A percentile compares a stretch with the other conserved stretches of the same genome.
phyloP scores from a whole-genome alignment of 23 tunicate species.

The Pegea sp. region DNA sequence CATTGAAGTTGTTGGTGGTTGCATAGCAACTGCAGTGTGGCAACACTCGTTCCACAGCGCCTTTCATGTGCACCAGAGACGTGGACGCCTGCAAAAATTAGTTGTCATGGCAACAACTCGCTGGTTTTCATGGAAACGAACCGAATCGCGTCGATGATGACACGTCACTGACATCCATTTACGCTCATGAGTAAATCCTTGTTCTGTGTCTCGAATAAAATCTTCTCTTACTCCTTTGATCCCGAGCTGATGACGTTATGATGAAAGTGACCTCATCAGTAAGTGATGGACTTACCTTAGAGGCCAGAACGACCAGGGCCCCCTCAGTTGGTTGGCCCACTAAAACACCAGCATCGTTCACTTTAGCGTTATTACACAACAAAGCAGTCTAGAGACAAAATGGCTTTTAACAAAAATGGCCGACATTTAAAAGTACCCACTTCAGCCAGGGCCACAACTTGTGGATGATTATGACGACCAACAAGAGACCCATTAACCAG shows the following conservation, averaged over 20 bases:
- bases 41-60: conserved; percentile 66
- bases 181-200: conserved; percentile 65
- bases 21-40: conserved; percentile 38
- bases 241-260: no score
- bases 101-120: not conserved
- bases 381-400: conserved; percentile 22
- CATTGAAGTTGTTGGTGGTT: not conserved
- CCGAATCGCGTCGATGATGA: conserved; percentile 16
- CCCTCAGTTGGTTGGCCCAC: conserved; percentile 97
- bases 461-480: conserved; percentile 13
- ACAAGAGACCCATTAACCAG: conserved; percentile 10
- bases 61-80: conserved; percentile 30
- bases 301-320: conserved; percentile 69
- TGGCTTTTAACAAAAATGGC: not conserved
- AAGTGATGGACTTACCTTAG: conserved; percentile 67
- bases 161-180: conserved; percentile 88
- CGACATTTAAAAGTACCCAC: conserved; percentile 3
- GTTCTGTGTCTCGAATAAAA: conserved; percentile 35
- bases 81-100: conserved; percentile 4
- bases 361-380: conserved; percentile 64
- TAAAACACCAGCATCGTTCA: conserved; percentile 8
- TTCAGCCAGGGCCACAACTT: conserved; percentile 35
- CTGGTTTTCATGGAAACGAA: conserved; percentile 1
- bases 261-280: no score
- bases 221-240: no score